Percentiles rank a stretch among this genome's conserved stretches.
These are phyloP conservation scores for Lasioglossum villosulum DNA, from an alignment of 2,888 invertebrate species.

Conservation along the genomic window DNA sequence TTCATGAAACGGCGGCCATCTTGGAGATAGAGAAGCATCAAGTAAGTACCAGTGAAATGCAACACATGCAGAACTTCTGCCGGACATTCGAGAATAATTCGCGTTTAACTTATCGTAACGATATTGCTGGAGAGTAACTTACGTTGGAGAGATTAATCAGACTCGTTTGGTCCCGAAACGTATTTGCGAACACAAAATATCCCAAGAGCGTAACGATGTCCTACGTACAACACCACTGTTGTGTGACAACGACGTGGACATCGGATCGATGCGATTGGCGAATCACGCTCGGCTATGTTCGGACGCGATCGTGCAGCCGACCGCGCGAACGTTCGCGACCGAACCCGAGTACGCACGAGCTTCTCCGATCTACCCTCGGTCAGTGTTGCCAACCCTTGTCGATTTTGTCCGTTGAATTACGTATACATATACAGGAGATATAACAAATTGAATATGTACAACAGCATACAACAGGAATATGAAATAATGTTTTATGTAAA, in stretches of 20 bases:
- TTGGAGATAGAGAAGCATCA: constrained; percentile 77
- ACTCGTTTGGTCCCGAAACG: constrained; percentile 78
- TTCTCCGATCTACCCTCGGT: constrained; percentile 12
- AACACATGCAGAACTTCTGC: constrained; percentile 75
- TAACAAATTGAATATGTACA: too few relatives aligned
- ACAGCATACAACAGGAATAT: too few relatives aligned
- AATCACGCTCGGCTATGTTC: constrained; percentile 68
- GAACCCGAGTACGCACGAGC: constrained; percentile 50
- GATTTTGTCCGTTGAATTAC: too few relatives aligned
- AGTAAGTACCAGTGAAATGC: constrained; percentile 68
- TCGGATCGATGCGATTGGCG: constrained; percentile 81
- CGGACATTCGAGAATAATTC: constrained; percentile 37
- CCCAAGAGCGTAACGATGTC: constrained; percentile 75
- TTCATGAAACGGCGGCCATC: constrained; percentile 79
- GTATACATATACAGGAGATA: too few relatives aligned
- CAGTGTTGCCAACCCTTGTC: too few relatives aligned
- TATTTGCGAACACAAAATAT: constrained; percentile 76
- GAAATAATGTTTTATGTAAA: too few relatives aligned
- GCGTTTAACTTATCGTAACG: constrained; percentile 23
- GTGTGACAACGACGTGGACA: constrained; percentile 81
- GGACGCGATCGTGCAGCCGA: constrained; percentile 62
- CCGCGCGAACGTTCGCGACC: constrained; percentile 31
- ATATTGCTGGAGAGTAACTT: constrained; percentile 66
- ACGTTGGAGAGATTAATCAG: constrained; percentile 75
- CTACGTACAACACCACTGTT: constrained; percentile 79